These are phyloP conservation scores for Porites australiensis DNA, from an alignment of 64 coral and sea anemone genomes.

Conservation along the genomic window DNA sequence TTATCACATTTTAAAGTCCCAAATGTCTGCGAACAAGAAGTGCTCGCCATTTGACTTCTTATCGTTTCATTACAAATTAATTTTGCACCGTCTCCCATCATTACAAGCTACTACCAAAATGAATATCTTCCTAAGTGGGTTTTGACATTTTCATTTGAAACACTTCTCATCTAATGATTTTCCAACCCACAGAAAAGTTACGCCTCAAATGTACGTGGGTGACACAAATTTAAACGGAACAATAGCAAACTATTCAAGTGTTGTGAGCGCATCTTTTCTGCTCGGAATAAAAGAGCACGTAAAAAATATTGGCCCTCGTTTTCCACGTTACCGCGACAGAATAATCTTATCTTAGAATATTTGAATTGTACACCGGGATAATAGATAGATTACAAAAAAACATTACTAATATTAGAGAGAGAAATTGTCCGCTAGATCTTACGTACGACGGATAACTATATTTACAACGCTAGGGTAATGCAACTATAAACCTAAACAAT, in stretches of 20 bases:
- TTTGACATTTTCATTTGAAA: constrained; percentile 40
- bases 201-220: background rate
- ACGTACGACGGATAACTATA: background rate
- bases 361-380: background rate
- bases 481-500: constrained; percentile 22
- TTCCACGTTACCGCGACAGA: too few species aligned
- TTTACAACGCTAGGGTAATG: background rate
- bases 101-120: background rate
- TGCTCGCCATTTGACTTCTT: constrained; percentile 22
- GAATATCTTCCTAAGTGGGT: constrained; percentile 15
- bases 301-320: background rate
- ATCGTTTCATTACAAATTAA: constrained; percentile 17
- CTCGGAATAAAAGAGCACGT: background rate
- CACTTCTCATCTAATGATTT: background rate
- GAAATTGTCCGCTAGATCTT: background rate
- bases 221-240: background rate
- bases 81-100: background rate
- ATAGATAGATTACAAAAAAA: background rate
- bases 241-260: too few species aligned
- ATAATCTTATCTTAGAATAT: background rate
- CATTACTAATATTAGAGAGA: constrained; percentile 1
- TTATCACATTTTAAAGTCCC: constrained; percentile 29
- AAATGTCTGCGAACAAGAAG: background rate
- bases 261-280: too few species aligned
- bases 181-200: background rate